Evolutionary conservation across 2,113 vertebrate genomes (phyloP), one percentile per base, ranked within the genome.

Genomic region (Rostratula benghalensis): DNA sequence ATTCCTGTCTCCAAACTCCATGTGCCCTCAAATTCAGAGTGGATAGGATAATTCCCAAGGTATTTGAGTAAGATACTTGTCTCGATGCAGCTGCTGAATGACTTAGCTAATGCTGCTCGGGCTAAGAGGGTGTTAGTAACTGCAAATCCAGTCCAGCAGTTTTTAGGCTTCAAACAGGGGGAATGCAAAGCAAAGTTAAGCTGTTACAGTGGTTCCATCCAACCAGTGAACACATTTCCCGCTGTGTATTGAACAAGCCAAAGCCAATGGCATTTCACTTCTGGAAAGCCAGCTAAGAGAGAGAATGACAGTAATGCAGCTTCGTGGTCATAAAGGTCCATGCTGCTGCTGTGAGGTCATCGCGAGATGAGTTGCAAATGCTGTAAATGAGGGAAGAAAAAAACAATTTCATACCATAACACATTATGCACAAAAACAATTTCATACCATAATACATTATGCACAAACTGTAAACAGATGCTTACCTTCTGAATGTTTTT

Each of bases 401-500:
- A 87, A 48, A 24, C 57, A 54, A 59, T 92, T 96, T 82, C 67
- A 33, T 37, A 50, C 81, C 70, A 31, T 85, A 87, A 92, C 56
- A n/a, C 61, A 61, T 79, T 57, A 50, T 91, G 70, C 30, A 84
- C 77, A 61, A 92, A 87, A 48, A 24, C 57, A 54, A 59, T 92
- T 96, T 82, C 67, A 33, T 37, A 50, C 81, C 70, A 31, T 85
- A 87, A 92, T 60, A n/a, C 61, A 61, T 79, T 57, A 50, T 91
- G 70, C 30, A 84, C 77, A 61, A 92, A 87, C 45, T 73, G 57
- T n/a, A 94, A 96, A 92, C 80, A 85, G 83, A 76, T 61, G 92
- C 35, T 94, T 95, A 64, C 57, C 61, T 70, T 84, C 22, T 2
- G 76, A 89, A 74, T 89, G 77, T 5, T 84, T 77, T 71, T 68